Conservation (phyloP, 2,888 invertebrate species). For the Pandemis heparana region DNA sequence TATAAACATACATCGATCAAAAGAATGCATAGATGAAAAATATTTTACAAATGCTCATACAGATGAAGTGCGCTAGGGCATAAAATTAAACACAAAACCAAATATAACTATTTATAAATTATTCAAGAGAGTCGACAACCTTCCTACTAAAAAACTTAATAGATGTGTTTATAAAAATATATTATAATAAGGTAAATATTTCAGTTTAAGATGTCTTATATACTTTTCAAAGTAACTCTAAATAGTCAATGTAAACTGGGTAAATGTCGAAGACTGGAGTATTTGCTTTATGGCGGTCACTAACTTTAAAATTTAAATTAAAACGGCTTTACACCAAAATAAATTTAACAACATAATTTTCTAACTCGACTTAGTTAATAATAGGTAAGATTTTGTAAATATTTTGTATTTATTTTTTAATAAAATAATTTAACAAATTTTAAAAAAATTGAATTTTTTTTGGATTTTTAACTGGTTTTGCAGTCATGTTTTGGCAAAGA, state of each 20-base stretch:
- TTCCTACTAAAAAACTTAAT: no score
- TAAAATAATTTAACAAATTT: conserved; percentile 27
- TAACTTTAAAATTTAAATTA: not conserved
- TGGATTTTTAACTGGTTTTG: not conserved
- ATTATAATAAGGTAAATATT: not conserved
- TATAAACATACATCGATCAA: no score
- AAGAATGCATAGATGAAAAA: no score
- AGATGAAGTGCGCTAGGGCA: no score
- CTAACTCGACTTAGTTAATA: conserved; percentile 6
- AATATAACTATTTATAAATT: no score
- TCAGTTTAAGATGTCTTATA: not conserved
- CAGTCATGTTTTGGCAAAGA: not conserved
- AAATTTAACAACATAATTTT: not conserved
- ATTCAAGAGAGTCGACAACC: no score
- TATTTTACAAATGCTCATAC: no score
- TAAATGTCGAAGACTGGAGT: not conserved
- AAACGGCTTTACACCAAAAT: not conserved
- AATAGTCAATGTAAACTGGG: not conserved
- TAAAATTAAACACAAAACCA: no score
- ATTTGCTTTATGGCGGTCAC: not conserved
- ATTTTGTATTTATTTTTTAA: conserved; percentile 41
- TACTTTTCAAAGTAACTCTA: no score
- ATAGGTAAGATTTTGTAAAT: conserved; percentile 38
- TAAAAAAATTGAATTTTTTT: no score
- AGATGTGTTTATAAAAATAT: not conserved